These are phyloP conservation scores for Mesoligia furuncula DNA, from an alignment of 2,888 invertebrate species.

Conservation along the genomic window DNA sequence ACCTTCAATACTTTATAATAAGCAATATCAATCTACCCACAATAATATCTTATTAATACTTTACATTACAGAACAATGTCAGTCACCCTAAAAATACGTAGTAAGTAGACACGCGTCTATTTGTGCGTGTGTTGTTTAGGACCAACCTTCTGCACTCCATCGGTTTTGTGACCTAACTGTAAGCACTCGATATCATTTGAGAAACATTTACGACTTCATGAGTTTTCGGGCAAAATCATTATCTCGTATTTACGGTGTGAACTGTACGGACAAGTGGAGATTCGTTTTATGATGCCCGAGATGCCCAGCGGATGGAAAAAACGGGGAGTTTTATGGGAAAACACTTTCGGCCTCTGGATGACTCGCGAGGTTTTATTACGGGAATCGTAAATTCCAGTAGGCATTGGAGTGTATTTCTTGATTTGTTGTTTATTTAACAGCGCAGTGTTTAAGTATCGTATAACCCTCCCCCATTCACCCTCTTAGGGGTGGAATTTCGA, in stretches of 20 bases:
- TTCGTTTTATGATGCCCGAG: conserved; percentile 55
- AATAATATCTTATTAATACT: too few species aligned
- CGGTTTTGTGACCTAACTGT: not conserved
- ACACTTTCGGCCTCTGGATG: conserved; percentile 32
- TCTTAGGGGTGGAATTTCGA: too few species aligned
- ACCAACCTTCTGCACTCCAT: not conserved
- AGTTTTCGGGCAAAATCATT: conserved; percentile 49
- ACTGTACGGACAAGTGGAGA: conserved; percentile 48
- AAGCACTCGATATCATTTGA: conserved; percentile 49
- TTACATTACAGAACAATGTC: too few species aligned
- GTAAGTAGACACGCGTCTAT: not conserved
- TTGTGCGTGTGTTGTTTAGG: too few species aligned
- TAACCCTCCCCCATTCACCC: too few species aligned
- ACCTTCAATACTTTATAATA: too few species aligned
- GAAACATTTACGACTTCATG: conserved; percentile 51
- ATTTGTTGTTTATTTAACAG: conserved; percentile 42
- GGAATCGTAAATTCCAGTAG: conserved; percentile 44
- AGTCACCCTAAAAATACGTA: not conserved
- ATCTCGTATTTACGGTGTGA: conserved; percentile 49
- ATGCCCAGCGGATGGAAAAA: conserved; percentile 45
- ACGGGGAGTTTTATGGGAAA: conserved; percentile 48
- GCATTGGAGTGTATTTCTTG: conserved; percentile 38
- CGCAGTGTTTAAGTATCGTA: not conserved
- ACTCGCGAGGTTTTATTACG: conserved; percentile 40
- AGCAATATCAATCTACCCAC: not conserved